A percentile compares a stretch with the other conserved stretches of the same genome.
These are phyloP conservation scores for Mesodorylaimus sp. DNA, from an alignment of 2,888 invertebrate species.

Conservation along the genomic window DNA sequence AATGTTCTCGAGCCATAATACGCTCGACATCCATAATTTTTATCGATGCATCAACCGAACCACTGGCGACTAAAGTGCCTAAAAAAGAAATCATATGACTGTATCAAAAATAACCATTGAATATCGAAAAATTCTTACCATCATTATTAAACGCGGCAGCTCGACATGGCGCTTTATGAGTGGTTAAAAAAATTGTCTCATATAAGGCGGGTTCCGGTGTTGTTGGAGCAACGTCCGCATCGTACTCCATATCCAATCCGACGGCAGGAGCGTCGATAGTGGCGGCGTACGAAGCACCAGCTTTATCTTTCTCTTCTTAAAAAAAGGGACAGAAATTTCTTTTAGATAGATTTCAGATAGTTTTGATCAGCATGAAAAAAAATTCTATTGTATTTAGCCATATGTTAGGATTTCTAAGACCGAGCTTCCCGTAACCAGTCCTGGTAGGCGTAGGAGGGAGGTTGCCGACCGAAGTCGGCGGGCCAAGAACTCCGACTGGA, in stretches of 20 bases:
- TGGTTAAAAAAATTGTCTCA: slow-evolving; percentile 95
- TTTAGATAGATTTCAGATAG: too few relatives aligned
- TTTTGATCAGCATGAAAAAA: too few relatives aligned
- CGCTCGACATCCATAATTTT: slow-evolving; percentile 98
- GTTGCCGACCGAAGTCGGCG: too few relatives aligned
- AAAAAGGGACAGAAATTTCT: not conserved
- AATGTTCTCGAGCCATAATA: slow-evolving; percentile 93
- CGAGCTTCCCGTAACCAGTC: too few relatives aligned
- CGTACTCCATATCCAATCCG: slow-evolving; percentile 78
- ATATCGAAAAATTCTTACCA: slow-evolving; percentile 34
- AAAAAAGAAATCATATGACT: slow-evolving; percentile 10
- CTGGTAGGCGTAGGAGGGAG: too few relatives aligned
- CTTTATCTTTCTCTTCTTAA: slow-evolving; percentile 7
- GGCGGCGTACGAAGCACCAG: slow-evolving; percentile 36
- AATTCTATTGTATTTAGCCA: too few relatives aligned
- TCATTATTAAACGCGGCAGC: slow-evolving; percentile 87
- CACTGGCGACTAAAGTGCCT: slow-evolving; percentile 82
- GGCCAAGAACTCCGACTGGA: too few relatives aligned
- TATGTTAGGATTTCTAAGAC: too few relatives aligned
- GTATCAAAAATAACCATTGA: slow-evolving; percentile 5
- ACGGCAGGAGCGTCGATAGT: slow-evolving; percentile 34
- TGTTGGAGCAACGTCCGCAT: slow-evolving; percentile 49
- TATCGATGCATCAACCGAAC: slow-evolving; percentile 92
- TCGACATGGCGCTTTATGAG: slow-evolving; percentile 78
- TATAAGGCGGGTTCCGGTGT: slow-evolving; percentile 93